These are phyloP conservation scores for Chymomyza costata DNA, from an alignment of 1,140 invertebrate genomes.

Conservation along the genomic window DNA sequence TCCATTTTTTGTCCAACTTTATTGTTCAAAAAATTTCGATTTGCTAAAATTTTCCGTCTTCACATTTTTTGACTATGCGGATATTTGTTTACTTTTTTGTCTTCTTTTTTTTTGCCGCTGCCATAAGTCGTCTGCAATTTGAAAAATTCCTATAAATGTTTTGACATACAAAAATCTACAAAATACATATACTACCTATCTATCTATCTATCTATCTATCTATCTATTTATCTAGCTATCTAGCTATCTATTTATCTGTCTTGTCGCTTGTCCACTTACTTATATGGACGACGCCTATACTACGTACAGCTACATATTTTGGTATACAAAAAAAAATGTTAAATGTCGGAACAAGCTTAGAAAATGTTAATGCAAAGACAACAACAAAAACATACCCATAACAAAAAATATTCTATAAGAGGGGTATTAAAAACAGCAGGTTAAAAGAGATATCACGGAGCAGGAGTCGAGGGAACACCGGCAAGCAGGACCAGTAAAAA, in stretches of 20 bases:
- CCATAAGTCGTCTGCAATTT: conserved; percentile 53
- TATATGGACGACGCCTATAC: conserved; percentile 61
- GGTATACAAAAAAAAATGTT: conserved; percentile 52
- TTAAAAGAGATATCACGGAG: conserved; percentile 23
- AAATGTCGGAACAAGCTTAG: conserved; percentile 64
- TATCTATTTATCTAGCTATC: conserved; percentile 10
- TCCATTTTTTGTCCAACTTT: no score
- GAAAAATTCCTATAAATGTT: conserved; percentile 63
- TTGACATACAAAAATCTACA: conserved; percentile 24
- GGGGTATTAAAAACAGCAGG: conserved; percentile 14
- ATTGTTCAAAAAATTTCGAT: no score
- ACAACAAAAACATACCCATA: conserved; percentile 28
- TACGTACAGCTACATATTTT: no score
- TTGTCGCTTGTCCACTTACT: no score
- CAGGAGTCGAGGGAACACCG: not conserved
- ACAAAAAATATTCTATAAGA: conserved; percentile 31
- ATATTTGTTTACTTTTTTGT: not conserved
- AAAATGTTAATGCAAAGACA: conserved; percentile 53
- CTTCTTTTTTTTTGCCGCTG: conserved; percentile 34
- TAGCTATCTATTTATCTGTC: conserved; percentile 7
- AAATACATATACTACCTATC: conserved; percentile 26
- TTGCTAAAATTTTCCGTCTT: no score
- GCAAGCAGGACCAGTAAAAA: no score
- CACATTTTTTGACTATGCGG: not conserved
- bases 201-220: conserved; percentile 6